Evolutionary conservation across 2,797 vertebrate genomes (phyloP).

Genomic region (Anolis apletophallus): DNA sequence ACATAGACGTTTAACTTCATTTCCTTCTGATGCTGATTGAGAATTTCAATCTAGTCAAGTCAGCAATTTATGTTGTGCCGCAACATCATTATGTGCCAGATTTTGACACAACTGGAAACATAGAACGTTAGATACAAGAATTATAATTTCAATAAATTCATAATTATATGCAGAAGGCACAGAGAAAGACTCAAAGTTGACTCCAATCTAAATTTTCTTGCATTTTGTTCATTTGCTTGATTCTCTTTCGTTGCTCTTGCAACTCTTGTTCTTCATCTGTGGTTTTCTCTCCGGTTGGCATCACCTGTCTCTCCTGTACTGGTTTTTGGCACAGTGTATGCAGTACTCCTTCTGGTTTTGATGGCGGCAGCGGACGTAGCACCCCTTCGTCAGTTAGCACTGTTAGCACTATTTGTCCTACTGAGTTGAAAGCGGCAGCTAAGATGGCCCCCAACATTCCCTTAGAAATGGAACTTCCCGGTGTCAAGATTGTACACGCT

Average conservation of each 20-base stretch:
- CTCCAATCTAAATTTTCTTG: constrained; percentile 41
- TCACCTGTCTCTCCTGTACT: constrained; percentile 44
- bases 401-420: constrained; percentile 81
- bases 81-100: constrained; percentile 8
- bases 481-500: constrained; percentile 83
- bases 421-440: constrained; percentile 78
- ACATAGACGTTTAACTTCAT: not conserved
- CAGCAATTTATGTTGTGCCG: not conserved
- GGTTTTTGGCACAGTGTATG: constrained; percentile 77
- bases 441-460: constrained; percentile 83
- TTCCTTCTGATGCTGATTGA: constrained; percentile 25
- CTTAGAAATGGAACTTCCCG: constrained; percentile 83
- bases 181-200: not conserved
- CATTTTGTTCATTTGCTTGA: constrained; percentile 12
- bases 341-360: constrained; percentile 81
- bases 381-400: constrained; percentile 81
- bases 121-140: constrained; percentile 12
- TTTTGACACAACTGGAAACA: not conserved
- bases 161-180: not conserved
- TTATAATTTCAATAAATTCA: not conserved
- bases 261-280: constrained; percentile 55
- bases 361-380: constrained; percentile 80
- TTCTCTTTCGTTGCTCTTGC: constrained; percentile 51
- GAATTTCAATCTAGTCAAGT: not conserved
- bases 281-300: constrained; percentile 7